Conservation (phyloP, 2,797 vertebrate species). For the Halcyon smyrnensis region DNA sequence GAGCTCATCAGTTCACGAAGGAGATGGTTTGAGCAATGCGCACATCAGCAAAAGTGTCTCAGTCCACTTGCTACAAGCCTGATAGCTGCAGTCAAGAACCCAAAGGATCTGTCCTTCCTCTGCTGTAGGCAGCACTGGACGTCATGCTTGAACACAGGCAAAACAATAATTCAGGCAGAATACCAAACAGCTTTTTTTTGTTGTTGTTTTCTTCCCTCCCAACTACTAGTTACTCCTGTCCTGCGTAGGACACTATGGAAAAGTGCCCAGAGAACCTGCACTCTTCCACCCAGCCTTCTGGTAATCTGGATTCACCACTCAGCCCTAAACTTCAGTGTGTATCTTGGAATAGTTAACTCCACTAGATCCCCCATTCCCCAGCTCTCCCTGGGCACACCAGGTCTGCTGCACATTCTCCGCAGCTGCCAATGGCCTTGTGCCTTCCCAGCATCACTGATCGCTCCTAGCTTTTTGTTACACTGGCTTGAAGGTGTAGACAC, state of each 20-base stretch:
- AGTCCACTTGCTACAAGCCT: background rate
- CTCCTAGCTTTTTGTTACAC: background rate
- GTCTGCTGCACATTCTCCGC: background rate
- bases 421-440: background rate
- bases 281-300: background rate
- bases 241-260: background rate
- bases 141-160: background rate
- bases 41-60: background rate
- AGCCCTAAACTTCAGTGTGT: accelerated
- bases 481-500: background rate
- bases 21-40: background rate
- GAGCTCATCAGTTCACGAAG: background rate
- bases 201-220: background rate
- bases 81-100: background rate
- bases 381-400: background rate
- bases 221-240: background rate
- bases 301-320: background rate
- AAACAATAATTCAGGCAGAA: background rate
- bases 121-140: background rate
- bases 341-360: background rate
- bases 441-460: accelerated
- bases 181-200: accelerated
- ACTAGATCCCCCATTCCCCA: accelerated
- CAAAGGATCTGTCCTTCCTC: background rate
- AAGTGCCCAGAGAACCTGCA: background rate